Base-by-base conservation (phyloP, 2,113 vertebrate genomes). In the Chaetorhynchus papuensis region DNA sequence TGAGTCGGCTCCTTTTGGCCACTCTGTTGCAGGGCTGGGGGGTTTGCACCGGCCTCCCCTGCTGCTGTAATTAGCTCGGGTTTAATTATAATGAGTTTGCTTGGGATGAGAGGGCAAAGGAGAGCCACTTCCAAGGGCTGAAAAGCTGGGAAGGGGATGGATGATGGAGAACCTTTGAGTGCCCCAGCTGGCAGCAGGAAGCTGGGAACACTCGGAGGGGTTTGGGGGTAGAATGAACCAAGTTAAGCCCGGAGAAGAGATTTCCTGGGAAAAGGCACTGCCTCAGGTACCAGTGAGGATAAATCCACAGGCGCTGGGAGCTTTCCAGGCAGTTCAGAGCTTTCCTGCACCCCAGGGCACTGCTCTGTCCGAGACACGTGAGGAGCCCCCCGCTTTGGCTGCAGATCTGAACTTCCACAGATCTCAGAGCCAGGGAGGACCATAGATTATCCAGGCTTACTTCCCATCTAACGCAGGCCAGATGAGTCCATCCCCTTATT, bases 371-470 rank as follows among this genome's bases (percentile, higher is more conserved):
- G 16, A 90, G 80, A 5, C 88, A 75, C 4, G 3, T 33, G 88
- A 86, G 91, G 83, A 91, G 60, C 75, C 88, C 91, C 93, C 45
- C 20, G 7, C 68, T 89, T 75, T 96, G 96, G 94, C 94, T 92
- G 68, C 76, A 90, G 88, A 93, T 96, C 90, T 96, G 94, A 96
- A 96, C 94, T 53, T 56, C 6, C 79, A 13, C 68, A 83, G 83
- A 81, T 90, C 90, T 84, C 61, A 11, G 28, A 90, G 93, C 76
- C 90, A 93, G 85, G 31, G 78, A 86, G 88, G 88, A 57, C 79
- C 79, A 56, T 96, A 83, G 92, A 96, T 96, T 96, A 96, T 96
- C 68, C 90, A 56, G 85, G 56, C 93, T 95, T 88, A 60, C 95
- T 94, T 97, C 92, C 94, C 76, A 10, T 37, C 79, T 96, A 96